Evolutionary conservation across 53 echinoderm and acorn worm species (phyloP).

Genomic region (Arbacia lixula): DNA sequence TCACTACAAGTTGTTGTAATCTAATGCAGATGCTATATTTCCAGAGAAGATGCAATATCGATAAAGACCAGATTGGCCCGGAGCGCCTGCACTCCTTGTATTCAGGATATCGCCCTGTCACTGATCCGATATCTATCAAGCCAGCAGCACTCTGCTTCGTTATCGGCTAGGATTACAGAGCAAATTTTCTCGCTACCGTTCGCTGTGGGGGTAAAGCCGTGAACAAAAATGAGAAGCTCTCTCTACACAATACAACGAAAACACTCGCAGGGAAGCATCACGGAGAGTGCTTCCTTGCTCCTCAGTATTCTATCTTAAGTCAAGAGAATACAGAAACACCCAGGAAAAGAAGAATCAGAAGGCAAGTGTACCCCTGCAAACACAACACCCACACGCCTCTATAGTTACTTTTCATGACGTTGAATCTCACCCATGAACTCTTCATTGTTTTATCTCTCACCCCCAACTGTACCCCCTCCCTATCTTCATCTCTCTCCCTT

Average conservation of each 20-base stretch:
- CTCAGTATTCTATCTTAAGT: conserved; percentile 24
- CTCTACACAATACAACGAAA: conserved; percentile 19
- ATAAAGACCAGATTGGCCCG: conserved; percentile 26
- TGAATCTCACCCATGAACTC: conserved; percentile 9
- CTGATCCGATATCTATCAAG: conserved; percentile 40
- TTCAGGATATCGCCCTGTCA: conserved; percentile 39
- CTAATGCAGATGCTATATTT: conserved; percentile 27
- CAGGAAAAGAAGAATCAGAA: conserved; percentile 5
- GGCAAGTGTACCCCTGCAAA: conserved; percentile 18
- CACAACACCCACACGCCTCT: conserved; percentile 5
- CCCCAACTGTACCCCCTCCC: too few species aligned
- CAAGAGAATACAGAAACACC: conserved; percentile 11
- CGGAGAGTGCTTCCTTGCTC: conserved; percentile 13
- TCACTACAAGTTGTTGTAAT: conserved; percentile 23
- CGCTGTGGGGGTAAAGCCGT: conserved; percentile 2
- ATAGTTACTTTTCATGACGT: conserved; percentile 33
- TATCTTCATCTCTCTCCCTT: too few species aligned
- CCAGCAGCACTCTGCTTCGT: conserved; percentile 36
- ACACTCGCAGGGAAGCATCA: not conserved
- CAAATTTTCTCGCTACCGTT: conserved; percentile 21
- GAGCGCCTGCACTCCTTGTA: conserved; percentile 6
- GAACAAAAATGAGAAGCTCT: not conserved
- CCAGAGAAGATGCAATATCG: conserved; percentile 31
- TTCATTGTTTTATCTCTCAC: too few species aligned
- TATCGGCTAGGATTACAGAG: conserved; percentile 42